Conservation (phyloP, 2,113 vertebrate genomes). For the Albula goreensis region DNA sequence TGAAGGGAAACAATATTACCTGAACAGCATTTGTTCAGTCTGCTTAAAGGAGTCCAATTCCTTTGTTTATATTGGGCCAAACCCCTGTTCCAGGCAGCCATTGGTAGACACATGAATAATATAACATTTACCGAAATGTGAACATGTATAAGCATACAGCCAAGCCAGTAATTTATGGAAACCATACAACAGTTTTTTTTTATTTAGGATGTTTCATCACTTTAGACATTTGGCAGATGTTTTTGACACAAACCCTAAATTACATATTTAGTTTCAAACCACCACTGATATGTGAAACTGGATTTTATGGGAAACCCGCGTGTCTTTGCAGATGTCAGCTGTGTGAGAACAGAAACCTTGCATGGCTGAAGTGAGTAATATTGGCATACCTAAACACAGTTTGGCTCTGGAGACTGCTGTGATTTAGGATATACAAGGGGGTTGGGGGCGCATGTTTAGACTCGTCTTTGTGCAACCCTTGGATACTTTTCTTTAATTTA, state of each 20-base stretch:
- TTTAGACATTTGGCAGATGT: too few relatives aligned
- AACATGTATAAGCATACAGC: too few relatives aligned
- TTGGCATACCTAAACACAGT: constrained; percentile 16
- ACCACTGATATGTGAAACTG: too few relatives aligned
- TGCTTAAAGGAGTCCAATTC: too few relatives aligned
- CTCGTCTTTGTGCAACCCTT: constrained; percentile 38
- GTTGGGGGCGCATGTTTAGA: constrained; percentile 22
- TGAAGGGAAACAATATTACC: neutral
- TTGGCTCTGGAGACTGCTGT: constrained; percentile 23
- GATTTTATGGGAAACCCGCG: neutral
- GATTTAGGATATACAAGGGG: constrained; percentile 36
- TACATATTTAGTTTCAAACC: neutral
- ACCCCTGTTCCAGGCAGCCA: neutral
- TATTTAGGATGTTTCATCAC: too few relatives aligned
- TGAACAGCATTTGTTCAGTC: neutral
- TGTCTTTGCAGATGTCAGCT: neutral
- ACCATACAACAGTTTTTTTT: too few relatives aligned
- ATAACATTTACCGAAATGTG: too few relatives aligned
- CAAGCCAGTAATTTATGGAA: too few relatives aligned
- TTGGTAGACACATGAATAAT: too few relatives aligned
- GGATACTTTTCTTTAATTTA: constrained; percentile 50
- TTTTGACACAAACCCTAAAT: neutral
- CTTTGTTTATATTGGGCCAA: neutral
- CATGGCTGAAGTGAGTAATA: neutral
- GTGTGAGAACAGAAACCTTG: neutral